Base-by-base conservation (phyloP, 2,113 vertebrate species). In the Xiphophorus maculatus region DNA sequence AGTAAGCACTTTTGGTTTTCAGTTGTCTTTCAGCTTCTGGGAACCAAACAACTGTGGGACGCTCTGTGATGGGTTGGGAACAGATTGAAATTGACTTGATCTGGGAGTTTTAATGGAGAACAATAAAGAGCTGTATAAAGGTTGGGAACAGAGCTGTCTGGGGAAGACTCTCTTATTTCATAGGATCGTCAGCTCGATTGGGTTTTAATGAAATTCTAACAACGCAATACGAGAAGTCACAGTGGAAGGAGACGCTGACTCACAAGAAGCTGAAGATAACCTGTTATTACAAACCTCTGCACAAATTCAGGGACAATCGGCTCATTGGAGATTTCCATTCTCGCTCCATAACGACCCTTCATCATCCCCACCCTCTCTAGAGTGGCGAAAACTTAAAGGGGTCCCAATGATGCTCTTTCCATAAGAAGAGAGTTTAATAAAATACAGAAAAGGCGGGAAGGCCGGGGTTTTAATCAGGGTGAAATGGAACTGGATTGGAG, bases 271-370 rank as follows among this genome's bases (percentile, higher is more conserved):
- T 67, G 42, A 30, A 79, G 80, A 84, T 85, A 92, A 88, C 85
- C 88, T 80, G 80, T 91, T 73, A 91, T 93, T 93, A 93, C 19
- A 66, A 51, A 51, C n/a, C 73, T 58, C 70, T 80, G 81, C 76
- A 72, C 67, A 71, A 81, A 77, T 63, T 70, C 84, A 82, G 84
- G 71, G 85, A 81, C 82, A 76, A 83, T 66, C 1, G 22, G 63
- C 76, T 80, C 66, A 84, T 68, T 64, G 71, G 71, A 82, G 77
- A 82, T 75, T 87, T 77, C 79, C 73, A 73, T 76, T 85, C 66
- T 73, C 74, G 77, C 74, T 84, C 73, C 73, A 86, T 42, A 73
- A 77, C 65, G 69, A 48, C 60, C 67, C 74, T 35, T 61, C 76
- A 68, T 48, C 17, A 80, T 76, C 30, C 51, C 82, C 78, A 77